Conservation (phyloP, 2,113 vertebrate species). For the Pachyramphus minor region DNA sequence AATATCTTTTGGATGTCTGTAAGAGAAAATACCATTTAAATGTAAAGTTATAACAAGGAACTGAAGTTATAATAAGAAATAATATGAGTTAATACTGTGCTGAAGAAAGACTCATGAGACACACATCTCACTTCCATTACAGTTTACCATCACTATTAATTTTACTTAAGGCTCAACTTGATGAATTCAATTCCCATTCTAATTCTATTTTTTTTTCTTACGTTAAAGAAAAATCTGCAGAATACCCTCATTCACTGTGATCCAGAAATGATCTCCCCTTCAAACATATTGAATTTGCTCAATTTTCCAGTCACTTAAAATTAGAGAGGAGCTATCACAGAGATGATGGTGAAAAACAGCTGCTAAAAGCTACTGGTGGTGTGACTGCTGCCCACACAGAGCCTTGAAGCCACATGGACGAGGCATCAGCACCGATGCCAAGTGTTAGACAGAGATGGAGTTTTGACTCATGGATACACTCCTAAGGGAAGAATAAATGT, state of each 20-base stretch:
- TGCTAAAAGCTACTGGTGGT: background rate
- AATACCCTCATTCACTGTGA: background rate
- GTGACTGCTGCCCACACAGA: background rate
- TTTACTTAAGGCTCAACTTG: conserved; percentile 22
- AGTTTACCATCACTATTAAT: background rate
- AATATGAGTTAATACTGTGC: background rate
- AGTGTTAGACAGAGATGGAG: background rate
- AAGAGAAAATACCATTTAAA: background rate
- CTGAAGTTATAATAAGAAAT: background rate
- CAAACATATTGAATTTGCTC: background rate
- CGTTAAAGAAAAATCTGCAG: background rate
- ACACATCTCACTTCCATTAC: background rate
- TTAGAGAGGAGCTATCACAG: background rate
- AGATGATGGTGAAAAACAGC: background rate
- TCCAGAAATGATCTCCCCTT: background rate
- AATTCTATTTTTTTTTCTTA: background rate
- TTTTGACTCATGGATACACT: background rate
- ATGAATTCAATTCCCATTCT: background rate
- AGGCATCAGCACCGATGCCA: background rate
- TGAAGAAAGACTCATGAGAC: background rate
- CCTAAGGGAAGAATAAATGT: background rate
- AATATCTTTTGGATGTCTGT: background rate
- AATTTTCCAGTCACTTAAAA: background rate
- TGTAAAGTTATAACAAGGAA: background rate
- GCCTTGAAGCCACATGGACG: background rate